Conservation (phyloP, 2,888 invertebrate species). For the Lucinisca nassula region DNA sequence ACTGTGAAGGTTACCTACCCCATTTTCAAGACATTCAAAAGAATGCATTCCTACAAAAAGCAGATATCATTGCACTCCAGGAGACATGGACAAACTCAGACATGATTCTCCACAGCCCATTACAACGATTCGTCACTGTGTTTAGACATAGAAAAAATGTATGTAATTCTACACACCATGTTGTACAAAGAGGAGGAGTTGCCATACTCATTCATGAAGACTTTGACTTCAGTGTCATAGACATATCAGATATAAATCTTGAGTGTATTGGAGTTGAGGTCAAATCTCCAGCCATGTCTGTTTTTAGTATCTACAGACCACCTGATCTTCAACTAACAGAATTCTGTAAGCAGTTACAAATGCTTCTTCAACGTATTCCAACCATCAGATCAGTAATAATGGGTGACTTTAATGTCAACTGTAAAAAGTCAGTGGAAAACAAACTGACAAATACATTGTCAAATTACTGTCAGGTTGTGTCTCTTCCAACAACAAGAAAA, state of each 20-base stretch:
- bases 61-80: slow-evolving; percentile 1
- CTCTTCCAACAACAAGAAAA: not conserved
- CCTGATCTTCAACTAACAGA: not conserved
- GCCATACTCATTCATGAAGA: not conserved
- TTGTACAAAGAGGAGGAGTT: not conserved
- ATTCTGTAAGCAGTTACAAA: not conserved
- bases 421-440: not conserved
- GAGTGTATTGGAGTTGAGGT: not conserved
- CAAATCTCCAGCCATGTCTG: not conserved
- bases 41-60: not conserved
- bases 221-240: not conserved
- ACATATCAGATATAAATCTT: not conserved
- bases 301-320: not conserved
- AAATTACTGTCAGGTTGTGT: not conserved
- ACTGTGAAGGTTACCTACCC: slow-evolving; percentile 21
- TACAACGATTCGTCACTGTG: not conserved
- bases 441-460: not conserved
- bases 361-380: not conserved
- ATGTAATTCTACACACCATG: not conserved
- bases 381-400: not conserved
- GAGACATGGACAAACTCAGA: not conserved
- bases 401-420: not conserved
- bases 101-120: not conserved
- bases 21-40: slow-evolving; percentile 14
- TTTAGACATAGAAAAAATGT: not conserved